Base-by-base conservation (phyloP, 92 coral and sea anemone species). In the Palythoa caribaeorum region DNA sequence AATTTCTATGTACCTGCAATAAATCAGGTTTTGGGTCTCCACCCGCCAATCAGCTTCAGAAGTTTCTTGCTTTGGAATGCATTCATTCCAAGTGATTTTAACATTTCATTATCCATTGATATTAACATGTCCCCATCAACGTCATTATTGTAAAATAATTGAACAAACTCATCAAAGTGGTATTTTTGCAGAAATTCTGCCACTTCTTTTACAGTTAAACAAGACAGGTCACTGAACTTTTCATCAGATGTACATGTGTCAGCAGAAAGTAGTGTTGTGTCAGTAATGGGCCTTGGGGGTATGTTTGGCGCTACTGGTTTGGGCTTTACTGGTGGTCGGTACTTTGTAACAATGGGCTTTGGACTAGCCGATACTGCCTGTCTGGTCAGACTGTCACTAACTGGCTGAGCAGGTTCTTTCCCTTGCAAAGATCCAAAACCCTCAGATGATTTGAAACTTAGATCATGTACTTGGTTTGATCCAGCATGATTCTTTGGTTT, bases 101-200 rank as follows among this genome's bases (percentile, higher is more conserved):
- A 88, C 62, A 91, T 92, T 36, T 91, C 96, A 3, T 90, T 91
- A 47, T 91, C 92, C 88, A 97, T 73, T 10, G 88, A 77, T 16
- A 90, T 83, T 68, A 97, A 76, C 90, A 97, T 92, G 13, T 89
- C 91, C 1, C 99, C 99, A 89, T 97, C 99, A 59, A 96, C 79
- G 40, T 92, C 86, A 55, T 95, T 91, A 70, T 91, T 80, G 17
- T 80, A 87, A 87, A 97, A 97, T 14, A 50, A 75, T n/a, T 92
- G 83, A 9, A 89, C 92, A 76, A 84, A 97, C 13, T 90, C 90
- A 19, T 47, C 86, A 55, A 97, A 84, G 78, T 81, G 94, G 71
- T 91, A 92, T 39, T 94, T 83, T 73, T 90, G 85, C 91, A 97
- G 88, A 51, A 97, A 85, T 60, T 96, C 71, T 17, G 98, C 78